A percentile compares a stretch with the other conserved stretches of the same genome.
Evolutionary conservation across 2,888 invertebrate genomes (phyloP).

Genomic region (Tolmerus cingulatus): DNA sequence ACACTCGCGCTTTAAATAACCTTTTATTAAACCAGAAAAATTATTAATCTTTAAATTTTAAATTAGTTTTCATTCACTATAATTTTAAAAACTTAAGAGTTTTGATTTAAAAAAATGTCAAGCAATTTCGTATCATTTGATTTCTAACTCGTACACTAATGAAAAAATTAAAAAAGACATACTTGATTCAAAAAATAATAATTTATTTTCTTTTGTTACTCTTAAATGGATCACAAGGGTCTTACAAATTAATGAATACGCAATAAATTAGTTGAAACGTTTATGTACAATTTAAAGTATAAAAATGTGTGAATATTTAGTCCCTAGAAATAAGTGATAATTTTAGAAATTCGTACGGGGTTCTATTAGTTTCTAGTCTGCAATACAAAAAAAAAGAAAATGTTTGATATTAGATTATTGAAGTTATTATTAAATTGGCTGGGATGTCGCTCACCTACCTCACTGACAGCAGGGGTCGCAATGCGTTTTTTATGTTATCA

Average conservation of each 20-base stretch:
- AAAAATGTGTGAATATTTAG: slow-evolving; percentile 16
- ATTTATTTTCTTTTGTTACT: neutral
- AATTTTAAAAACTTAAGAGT: too few relatives aligned
- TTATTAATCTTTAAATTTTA: too few relatives aligned
- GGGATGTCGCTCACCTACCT: slow-evolving; percentile 43
- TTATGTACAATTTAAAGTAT: neutral
- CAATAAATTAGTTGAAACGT: slow-evolving; percentile 27
- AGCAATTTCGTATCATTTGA: too few relatives aligned
- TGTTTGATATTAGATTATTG: neutral
- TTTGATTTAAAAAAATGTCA: too few relatives aligned
- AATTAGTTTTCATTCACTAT: too few relatives aligned
- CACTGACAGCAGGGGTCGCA: slow-evolving; percentile 49
- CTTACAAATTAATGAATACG: neutral
- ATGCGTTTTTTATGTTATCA: slow-evolving; percentile 51
- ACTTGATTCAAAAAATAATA: neutral
- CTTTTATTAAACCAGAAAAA: neutral
- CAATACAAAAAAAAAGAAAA: neutral
- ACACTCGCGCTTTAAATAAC: neutral
- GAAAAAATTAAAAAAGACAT: neutral
- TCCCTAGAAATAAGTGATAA: slow-evolving; percentile 46
- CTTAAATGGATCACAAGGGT: neutral
- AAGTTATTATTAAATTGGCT: neutral
- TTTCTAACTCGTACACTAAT: too few relatives aligned
- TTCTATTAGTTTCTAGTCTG: slow-evolving; percentile 47
- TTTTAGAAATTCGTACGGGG: slow-evolving; percentile 49